phyloP scores from a whole-genome alignment of 2,888 invertebrate species.

The Prenolepis imparis region DNA sequence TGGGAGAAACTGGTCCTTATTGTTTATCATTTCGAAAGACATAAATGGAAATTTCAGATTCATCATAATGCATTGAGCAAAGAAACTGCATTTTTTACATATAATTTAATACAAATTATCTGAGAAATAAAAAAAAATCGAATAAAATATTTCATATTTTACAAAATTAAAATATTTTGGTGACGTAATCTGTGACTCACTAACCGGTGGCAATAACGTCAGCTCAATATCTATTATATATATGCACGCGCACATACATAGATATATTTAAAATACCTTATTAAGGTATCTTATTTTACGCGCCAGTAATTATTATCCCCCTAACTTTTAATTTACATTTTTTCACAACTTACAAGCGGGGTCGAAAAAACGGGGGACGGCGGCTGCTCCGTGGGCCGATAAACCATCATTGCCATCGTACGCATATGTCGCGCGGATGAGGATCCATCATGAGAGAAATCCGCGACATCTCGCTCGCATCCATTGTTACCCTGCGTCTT shows the following conservation, averaged over 20 bases:
- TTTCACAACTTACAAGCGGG: conserved; percentile 60
- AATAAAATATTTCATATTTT: not conserved
- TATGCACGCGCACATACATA: not conserved
- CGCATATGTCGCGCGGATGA: conserved; percentile 40
- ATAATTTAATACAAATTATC: not conserved
- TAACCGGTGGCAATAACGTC: not conserved
- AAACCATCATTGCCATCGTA: conserved; percentile 33
- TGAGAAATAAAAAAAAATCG: not conserved
- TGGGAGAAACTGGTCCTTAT: conserved; percentile 7
- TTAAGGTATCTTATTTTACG: not conserved
- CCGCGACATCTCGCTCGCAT: conserved; percentile 67
- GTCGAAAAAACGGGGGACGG: conserved; percentile 16
- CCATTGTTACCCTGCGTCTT: conserved; percentile 59
- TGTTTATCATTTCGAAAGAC: conserved; percentile 11
- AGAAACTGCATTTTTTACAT: not conserved
- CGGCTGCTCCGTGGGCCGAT: conserved; percentile 9
- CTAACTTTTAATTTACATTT: not conserved
- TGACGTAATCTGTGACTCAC: conserved; percentile 1
- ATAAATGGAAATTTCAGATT: not conserved
- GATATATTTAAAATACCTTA: not conserved
- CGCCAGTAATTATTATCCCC: not conserved
- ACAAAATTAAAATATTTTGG: not conserved
- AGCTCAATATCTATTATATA: not conserved
- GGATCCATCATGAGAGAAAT: conserved; percentile 58
- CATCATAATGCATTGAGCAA: not conserved